phyloP scores from a whole-genome alignment of 2,113 vertebrate species.

The Micronycteris hirsuta region DNA sequence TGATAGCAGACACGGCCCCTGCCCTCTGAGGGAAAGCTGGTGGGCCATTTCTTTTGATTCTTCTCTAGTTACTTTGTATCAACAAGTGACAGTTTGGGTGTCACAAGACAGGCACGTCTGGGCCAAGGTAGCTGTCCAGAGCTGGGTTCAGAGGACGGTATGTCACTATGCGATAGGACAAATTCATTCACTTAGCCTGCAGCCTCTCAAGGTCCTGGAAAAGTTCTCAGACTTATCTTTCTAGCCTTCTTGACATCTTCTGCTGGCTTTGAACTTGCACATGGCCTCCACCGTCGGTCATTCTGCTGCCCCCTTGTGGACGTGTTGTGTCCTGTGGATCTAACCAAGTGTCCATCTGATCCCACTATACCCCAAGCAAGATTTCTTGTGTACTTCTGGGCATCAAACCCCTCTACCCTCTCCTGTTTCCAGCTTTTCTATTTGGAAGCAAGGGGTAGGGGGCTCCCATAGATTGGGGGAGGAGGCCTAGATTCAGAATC shows the following conservation, averaged over 20 bases:
- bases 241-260: neutral
- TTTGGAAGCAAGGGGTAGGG: neutral
- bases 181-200: accelerated
- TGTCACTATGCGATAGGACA: too few relatives aligned
- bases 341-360: neutral
- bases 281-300: too few relatives aligned
- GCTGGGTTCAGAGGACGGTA: neutral
- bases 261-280: neutral
- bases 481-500: neutral
- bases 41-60: neutral
- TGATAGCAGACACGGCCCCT: neutral
- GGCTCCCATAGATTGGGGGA: neutral
- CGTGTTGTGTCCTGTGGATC: neutral
- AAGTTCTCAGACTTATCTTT: neutral
- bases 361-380: neutral
- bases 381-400: neutral
- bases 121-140: neutral
- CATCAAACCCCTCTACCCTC: too few relatives aligned
- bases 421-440: neutral
- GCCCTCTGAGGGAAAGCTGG: neutral
- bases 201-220: neutral
- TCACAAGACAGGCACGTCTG: neutral
- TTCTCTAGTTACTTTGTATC: neutral
- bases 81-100: neutral
- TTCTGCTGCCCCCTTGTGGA: neutral